These are phyloP conservation scores for Eretmocerus hayati DNA, from an alignment of 2,888 invertebrate genomes.

Conservation along the genomic window DNA sequence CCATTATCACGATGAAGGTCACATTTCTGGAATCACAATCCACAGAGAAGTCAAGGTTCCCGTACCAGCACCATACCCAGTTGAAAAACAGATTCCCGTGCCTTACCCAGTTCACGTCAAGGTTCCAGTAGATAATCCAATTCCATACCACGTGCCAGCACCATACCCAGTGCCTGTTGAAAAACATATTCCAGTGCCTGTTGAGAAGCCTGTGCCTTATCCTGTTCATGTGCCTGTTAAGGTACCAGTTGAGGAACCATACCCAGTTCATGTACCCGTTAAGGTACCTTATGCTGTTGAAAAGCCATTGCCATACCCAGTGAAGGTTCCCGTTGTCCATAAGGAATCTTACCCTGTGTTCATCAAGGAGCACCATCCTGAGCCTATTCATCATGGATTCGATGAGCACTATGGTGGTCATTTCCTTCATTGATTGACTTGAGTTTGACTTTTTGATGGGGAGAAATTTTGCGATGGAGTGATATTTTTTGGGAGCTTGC, in stretches of 20 bases:
- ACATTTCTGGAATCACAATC: slow-evolving; percentile 38
- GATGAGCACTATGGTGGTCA: background rate
- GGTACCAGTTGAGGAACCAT: slow-evolving; percentile 33
- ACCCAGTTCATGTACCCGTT: slow-evolving; percentile 34
- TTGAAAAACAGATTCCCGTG: slow-evolving; percentile 36
- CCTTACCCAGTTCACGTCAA: slow-evolving; percentile 37
- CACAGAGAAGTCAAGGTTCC: slow-evolving; percentile 37
- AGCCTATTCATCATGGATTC: slow-evolving; percentile 7
- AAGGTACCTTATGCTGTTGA: slow-evolving; percentile 31
- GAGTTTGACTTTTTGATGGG: background rate
- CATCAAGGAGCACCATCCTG: slow-evolving; percentile 29
- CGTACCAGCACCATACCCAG: slow-evolving; percentile 38
- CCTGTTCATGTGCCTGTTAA: slow-evolving; percentile 36
- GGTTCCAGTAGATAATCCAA: slow-evolving; percentile 36
- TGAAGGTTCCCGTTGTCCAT: slow-evolving; percentile 29
- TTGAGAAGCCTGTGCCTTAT: slow-evolving; percentile 32
- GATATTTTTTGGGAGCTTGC: too few relatives aligned
- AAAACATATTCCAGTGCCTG: slow-evolving; percentile 32
- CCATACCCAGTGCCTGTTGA: slow-evolving; percentile 38
- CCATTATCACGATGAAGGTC: slow-evolving; percentile 29
- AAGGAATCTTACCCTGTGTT: slow-evolving; percentile 33
- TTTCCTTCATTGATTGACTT: background rate
- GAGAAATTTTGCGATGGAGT: too few relatives aligned
- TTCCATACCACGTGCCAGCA: slow-evolving; percentile 32
- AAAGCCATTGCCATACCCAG: slow-evolving; percentile 34